These are phyloP conservation scores for Corbicula japonica DNA, from an alignment of 2,888 invertebrate genomes.

Conservation along the genomic window DNA sequence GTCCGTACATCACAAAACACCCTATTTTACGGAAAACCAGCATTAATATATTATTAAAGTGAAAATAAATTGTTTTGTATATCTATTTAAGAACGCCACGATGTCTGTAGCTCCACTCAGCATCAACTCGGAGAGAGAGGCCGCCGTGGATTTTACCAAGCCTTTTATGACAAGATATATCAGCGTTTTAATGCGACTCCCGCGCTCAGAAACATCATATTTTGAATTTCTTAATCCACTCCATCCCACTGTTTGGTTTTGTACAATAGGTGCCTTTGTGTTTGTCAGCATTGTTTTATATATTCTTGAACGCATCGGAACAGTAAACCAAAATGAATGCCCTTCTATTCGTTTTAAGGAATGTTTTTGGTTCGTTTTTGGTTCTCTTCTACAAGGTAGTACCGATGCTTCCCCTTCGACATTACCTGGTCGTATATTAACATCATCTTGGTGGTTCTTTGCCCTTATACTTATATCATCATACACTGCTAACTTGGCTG, in stretches of 20 bases:
- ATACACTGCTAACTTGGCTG: constrained; percentile 85
- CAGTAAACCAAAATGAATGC: constrained; percentile 70
- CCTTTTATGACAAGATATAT: constrained; percentile 85
- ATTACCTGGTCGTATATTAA: constrained; percentile 83
- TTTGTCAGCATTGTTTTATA: constrained; percentile 83
- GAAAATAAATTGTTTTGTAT: too few relatives aligned
- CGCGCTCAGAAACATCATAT: constrained; percentile 79
- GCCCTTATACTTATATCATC: constrained; percentile 85
- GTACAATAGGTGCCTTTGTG: constrained; percentile 82
- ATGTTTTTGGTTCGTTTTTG: constrained; percentile 85
- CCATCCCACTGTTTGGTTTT: constrained; percentile 82
- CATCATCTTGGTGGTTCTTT: constrained; percentile 85
- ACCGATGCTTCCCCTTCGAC: constrained; percentile 83
- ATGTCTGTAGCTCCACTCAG: constrained; percentile 85
- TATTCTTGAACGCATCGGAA: constrained; percentile 79
- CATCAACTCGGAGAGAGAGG: constrained; percentile 83
- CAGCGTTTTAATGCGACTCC: constrained; percentile 83
- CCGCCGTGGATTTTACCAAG: constrained; percentile 85
- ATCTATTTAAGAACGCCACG: constrained; percentile 84
- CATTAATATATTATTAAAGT: too few relatives aligned
- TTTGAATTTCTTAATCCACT: constrained; percentile 85
- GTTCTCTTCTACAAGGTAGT: constrained; percentile 84
- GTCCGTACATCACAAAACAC: too few relatives aligned
- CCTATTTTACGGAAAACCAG: too few relatives aligned
- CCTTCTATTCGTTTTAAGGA: constrained; percentile 80